Evolutionary conservation across 2,888 invertebrate genomes (phyloP), one percentile per base, ranked within the genome.

Genomic region (Acanthopleura granulata): DNA sequence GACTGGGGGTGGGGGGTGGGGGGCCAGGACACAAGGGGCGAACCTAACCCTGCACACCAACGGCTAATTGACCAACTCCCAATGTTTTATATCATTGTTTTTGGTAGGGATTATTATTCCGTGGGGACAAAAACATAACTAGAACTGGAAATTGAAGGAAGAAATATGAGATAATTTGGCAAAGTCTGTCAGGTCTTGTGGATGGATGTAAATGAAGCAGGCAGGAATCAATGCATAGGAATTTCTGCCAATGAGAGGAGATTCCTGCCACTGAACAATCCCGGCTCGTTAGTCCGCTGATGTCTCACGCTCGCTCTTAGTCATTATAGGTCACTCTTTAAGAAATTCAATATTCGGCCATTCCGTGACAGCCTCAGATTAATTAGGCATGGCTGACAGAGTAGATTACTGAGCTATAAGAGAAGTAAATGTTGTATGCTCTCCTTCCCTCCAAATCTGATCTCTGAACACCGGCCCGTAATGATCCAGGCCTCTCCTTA

Each of bases 311-410:
- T 27, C 22, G 29, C 66, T 66, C 29, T 57, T 27, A 22, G 25
- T 66, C 66, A 66, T 66, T 66, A 66, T 66, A 22, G 29, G 66
- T 27, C 29, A 22, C 22, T 27, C 27, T 27, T 22, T 27, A 66
- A 66, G 66, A 66, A 66, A 66, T 66, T 66, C 66, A 66, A 66
- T 66, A 66, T 66, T 66, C 66, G 27, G 22, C 29, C 22, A 66
- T 66, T 66, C 66, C 29, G 66, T 66, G 66, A 27, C 27, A 66
- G 29, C 29, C 27, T 22, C 29, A 27, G 66, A 66, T 66, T 66
- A 66, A 66, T 66, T 66, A 66, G 66, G 25, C 22, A 16, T 16
- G 66, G 27, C 66, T 66, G 66, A 22, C 66, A 27, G 22, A 27
- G 27, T 27, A 27, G 29, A 66, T 66, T 66, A 66, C 66, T 22